Evolutionary conservation across 2,113 vertebrate genomes (phyloP), one percentile per base, ranked within the genome.

Genomic region (Erythrolamprus reginae): DNA sequence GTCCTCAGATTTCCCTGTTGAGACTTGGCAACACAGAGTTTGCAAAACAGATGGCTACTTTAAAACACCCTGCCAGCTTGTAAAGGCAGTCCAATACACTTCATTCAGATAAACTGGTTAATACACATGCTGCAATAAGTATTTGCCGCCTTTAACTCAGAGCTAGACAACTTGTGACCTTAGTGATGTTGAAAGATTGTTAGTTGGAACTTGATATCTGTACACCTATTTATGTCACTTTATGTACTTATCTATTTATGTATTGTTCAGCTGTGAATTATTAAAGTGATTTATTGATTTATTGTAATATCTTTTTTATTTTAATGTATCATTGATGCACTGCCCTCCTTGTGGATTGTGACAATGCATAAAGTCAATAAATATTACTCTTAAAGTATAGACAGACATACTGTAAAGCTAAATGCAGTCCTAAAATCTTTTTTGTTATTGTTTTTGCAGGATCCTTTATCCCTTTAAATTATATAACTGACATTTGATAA

Each of bases 11-110:
- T 88, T 91, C 86, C 94, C 94, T 84, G 89, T 93, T 0, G 91
- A 1, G 92, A 88, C n/a, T 93, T 95, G 95, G 95, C 95, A 0
- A 0, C 10, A 86, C 52, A 93, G 87, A 82, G 83, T 0, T 82
- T 7, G 88, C 48, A 56, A 90, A 95, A 92, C 95, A 96, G 95
- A 96, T 96, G 95, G 95, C 93, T 93, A 94, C 94, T 93, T 95
- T 3, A 94, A 77, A 89, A 58, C 1, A 88, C 91, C 90, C 92
- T 38, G 87, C 92, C 91, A 82, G 0, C 90, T 52, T 1, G 23
- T 77, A 38, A 82, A 77, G 77, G 53, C 56, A 82, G 48, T 70
- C 38, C 33, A 77, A 87, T n/a, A 38, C n/a, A 52, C 55, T 45
- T 9, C 53, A 87, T 82, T 87, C 61, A 48, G 51, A 52, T 87